These are phyloP conservation scores for Pogonomyrmex barbatus DNA, from an alignment of 1,140 invertebrate species.

Conservation along the genomic window DNA sequence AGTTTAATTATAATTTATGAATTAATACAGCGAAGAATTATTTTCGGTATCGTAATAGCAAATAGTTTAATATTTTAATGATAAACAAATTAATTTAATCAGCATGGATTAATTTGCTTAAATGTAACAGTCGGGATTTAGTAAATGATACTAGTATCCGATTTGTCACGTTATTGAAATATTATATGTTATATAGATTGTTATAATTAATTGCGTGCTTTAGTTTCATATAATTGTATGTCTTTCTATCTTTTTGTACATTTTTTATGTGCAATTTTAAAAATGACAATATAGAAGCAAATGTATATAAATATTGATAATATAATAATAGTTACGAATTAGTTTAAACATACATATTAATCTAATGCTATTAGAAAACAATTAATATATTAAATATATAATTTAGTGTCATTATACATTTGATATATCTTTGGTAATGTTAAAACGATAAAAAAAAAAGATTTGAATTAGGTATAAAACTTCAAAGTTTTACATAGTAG, in stretches of 20 bases:
- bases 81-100: background rate
- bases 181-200: background rate
- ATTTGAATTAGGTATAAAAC: background rate
- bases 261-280: background rate
- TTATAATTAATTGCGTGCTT: background rate
- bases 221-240: background rate
- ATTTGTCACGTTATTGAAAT: background rate
- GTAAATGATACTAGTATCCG: background rate
- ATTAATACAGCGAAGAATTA: background rate
- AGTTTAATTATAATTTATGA: conserved; percentile 12
- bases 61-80: conserved; percentile 36
- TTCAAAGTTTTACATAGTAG: background rate
- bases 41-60: background rate
- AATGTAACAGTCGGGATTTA: conserved; percentile 6
- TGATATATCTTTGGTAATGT: background rate
- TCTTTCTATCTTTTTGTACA: background rate
- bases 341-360: background rate
- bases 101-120: conserved; percentile 22
- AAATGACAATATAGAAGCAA: background rate
- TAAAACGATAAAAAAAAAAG: background rate
- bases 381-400: background rate
- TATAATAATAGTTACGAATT: background rate
- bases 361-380: background rate
- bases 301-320: background rate
- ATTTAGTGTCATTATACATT: background rate